phyloP scores from a whole-genome alignment of 1,140 invertebrate genomes.

The Diachasma alloeum region DNA sequence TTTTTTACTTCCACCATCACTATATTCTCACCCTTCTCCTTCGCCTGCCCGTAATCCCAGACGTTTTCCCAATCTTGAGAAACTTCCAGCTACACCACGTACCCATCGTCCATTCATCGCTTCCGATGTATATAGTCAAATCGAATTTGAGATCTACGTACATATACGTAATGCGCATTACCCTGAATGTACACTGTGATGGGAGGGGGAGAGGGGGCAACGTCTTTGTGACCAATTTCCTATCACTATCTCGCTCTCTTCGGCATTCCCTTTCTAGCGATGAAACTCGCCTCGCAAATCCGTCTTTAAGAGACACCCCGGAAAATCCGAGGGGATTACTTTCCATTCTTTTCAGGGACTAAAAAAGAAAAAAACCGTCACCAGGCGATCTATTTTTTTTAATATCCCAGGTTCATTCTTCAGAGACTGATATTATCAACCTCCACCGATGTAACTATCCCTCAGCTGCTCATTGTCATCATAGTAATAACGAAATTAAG shows the following conservation, averaged over 20 bases:
- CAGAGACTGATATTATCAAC: no score
- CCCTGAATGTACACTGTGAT: neutral
- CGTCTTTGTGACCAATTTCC: conserved; percentile 1
- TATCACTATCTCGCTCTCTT: neutral
- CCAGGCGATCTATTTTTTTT: neutral
- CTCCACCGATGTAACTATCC: no score
- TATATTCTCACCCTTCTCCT: neutral
- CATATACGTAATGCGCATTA: conserved; percentile 7
- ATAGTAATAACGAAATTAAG: no score
- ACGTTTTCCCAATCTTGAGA: neutral
- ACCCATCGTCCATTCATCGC: conserved; percentile 3
- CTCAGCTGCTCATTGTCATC: no score
- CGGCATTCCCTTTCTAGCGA: neutral
- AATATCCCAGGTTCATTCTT: neutral
- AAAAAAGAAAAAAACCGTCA: neutral
- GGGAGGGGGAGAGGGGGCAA: neutral
- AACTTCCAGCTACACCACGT: neutral
- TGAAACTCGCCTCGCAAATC: neutral
- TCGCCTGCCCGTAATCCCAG: neutral
- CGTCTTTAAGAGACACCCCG: neutral
- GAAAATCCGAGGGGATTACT: neutral
- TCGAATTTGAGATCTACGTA: conserved; percentile 6
- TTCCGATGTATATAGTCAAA: neutral
- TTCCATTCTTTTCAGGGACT: neutral
- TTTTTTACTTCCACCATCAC: neutral